Conservation (phyloP, 2,113 vertebrate genomes). For the Pluvianellus socialis region DNA sequence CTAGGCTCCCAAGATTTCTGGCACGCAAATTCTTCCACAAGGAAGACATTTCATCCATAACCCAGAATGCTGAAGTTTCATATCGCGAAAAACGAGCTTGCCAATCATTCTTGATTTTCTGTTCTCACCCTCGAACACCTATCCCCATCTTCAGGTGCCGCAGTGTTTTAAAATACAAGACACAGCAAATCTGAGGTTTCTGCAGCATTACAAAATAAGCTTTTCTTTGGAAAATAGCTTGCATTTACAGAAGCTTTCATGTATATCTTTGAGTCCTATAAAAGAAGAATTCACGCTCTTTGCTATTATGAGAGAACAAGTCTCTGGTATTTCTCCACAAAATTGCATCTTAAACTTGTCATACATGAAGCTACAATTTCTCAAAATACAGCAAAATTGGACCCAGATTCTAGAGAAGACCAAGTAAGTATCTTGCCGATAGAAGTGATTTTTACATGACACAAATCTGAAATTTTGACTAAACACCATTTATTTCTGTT, state of each 20-base stretch:
- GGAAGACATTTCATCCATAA: background rate
- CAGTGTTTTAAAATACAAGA: background rate
- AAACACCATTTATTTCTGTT: background rate
- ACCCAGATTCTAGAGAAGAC: background rate
- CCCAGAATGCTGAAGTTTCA: background rate
- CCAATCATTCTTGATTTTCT: background rate
- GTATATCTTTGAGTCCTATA: background rate
- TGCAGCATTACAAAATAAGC: background rate
- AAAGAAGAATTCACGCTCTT: background rate
- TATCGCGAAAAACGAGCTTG: background rate
- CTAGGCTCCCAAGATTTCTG: background rate
- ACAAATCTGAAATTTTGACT: background rate
- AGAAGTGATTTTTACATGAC: background rate
- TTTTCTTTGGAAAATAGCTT: background rate
- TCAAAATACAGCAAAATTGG: background rate
- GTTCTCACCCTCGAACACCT: background rate
- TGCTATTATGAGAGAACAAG: background rate
- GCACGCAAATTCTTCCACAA: background rate
- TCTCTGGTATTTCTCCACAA: background rate
- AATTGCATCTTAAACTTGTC: background rate
- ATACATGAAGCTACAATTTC: background rate
- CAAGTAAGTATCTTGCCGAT: fast-evolving
- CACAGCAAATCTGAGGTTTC: background rate
- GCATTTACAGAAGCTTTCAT: background rate
- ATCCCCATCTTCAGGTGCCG: fast-evolving